Conservation (phyloP, 1,140 invertebrate species). For the Dendroctonus valens region DNA sequence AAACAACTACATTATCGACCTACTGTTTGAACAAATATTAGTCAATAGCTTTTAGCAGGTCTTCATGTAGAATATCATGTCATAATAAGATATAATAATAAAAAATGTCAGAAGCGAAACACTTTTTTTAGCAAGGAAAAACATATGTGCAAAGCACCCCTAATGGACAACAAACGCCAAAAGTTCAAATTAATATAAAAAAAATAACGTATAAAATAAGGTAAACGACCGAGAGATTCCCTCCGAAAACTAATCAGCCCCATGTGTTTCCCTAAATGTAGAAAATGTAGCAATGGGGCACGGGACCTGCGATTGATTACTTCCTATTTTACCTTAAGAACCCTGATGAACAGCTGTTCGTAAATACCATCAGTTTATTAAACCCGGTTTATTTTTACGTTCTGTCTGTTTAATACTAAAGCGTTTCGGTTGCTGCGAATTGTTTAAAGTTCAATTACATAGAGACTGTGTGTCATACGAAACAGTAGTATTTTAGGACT, state of each 20-base stretch:
- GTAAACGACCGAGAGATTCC: background rate
- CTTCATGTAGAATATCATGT: no score
- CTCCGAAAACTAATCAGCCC: conserved; percentile 3
- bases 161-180: no score
- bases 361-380: conserved; percentile 18
- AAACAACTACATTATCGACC: no score
- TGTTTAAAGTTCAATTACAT: conserved; percentile 3
- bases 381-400: conserved; percentile 25
- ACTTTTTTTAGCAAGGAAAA: no score
- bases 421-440: conserved; percentile 7
- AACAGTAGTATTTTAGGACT: no score
- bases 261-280: conserved; percentile 26
- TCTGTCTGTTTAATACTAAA: conserved; percentile 11
- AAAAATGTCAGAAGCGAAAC: no score
- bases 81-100: no score
- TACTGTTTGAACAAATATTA: background rate
- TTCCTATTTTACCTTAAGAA: conserved; percentile 30
- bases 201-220: background rate
- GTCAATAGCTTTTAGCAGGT: no score
- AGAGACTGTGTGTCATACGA: no score
- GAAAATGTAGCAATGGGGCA: conserved; percentile 13
- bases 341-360: conserved; percentile 25
- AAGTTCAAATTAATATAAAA: no score
- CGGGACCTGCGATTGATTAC: conserved; percentile 28
- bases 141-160: no score